Evolutionary conservation across 2,113 vertebrate genomes (phyloP).

Genomic region (Chaetodon trifascialis): DNA sequence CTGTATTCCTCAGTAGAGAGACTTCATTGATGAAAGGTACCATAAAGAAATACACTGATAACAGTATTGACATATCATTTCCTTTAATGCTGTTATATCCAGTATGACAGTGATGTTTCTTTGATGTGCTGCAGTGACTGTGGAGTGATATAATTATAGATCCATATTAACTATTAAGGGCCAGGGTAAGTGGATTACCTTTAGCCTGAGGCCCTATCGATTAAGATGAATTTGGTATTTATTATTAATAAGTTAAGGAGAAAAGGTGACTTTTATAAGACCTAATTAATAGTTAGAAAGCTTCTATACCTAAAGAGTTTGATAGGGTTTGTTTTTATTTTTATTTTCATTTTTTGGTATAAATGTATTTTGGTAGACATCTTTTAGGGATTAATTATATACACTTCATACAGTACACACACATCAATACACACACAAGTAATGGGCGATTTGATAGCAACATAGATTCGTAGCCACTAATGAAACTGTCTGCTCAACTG

Average conservation of each 20-base stretch:
- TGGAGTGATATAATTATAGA: conserved; percentile 1
- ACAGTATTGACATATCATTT: not conserved
- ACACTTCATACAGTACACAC: not conserved
- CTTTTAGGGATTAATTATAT: not conserved
- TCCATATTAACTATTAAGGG: conserved; percentile 46
- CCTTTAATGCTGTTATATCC: not conserved
- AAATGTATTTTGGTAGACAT: not conserved
- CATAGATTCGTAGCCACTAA: not conserved
- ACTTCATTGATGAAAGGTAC: no score
- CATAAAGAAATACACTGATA: not conserved
- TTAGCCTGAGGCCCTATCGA: conserved; percentile 8
- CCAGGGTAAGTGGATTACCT: not conserved
- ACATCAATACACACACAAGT: not conserved
- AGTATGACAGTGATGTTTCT: not conserved
- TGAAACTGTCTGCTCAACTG: not conserved
- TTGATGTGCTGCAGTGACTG: not conserved
- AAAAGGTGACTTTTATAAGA: conserved; percentile 4
- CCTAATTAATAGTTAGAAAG: conserved; percentile 2
- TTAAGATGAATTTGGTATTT: conserved; percentile 9
- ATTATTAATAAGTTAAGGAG: conserved; percentile 35
- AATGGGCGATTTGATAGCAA: not conserved
- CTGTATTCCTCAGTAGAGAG: no score
- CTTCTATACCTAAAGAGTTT: not conserved
- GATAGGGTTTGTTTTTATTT: not conserved
- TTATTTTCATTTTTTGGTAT: not conserved